Base-by-base conservation (phyloP, 2,888 invertebrate genomes). In the Dryomyza anilis region DNA sequence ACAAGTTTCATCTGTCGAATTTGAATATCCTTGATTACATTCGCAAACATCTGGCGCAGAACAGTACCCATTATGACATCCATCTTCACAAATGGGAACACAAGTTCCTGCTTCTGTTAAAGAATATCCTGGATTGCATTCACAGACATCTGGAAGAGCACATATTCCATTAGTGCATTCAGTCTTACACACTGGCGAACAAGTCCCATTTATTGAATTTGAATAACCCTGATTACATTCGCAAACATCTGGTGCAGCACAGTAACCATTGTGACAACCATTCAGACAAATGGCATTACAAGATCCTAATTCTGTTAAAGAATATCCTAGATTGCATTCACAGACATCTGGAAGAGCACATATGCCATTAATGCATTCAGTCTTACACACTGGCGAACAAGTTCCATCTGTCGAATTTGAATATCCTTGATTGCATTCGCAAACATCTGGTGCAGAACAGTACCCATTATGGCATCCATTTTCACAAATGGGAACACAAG, bases 101-200 rank as follows among this genome's bases (percentile, higher is more conserved):
- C 72, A 72, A 7, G 23, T 39, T 33, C 62, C 56, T 0, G 36
- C 12, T 0, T 23, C 25, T 16, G 53, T 23, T 1, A 33, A 12
- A 10, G 23, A 27, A 48, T 59, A 71, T 1, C 84, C 83, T 10
- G 74, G 71, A 25, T 72, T 57, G 65, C 86, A 86, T 1, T 72
- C 68, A 19, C 83, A 83, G 0, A 7, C 19, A 0, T 52, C 66
- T 0, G 68, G n/a, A n/a, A n/a, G n/a, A n/a, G n/a, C n/a, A n/a
- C n/a, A n/a, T n/a, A n/a, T n/a, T n/a, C n/a, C n/a, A n/a, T n/a
- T n/a, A n/a, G n/a, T n/a, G n/a, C n/a, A n/a, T n/a, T n/a, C n/a
- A n/a, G n/a, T n/a, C n/a, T n/a, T n/a, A n/a, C n/a, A n/a, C n/a
- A n/a, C n/a, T n/a, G n/a, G n/a, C n/a, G n/a, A n/a, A n/a, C n/a